phyloP scores from a whole-genome alignment of 2,888 invertebrate species.

The Trichacis sp. region DNA sequence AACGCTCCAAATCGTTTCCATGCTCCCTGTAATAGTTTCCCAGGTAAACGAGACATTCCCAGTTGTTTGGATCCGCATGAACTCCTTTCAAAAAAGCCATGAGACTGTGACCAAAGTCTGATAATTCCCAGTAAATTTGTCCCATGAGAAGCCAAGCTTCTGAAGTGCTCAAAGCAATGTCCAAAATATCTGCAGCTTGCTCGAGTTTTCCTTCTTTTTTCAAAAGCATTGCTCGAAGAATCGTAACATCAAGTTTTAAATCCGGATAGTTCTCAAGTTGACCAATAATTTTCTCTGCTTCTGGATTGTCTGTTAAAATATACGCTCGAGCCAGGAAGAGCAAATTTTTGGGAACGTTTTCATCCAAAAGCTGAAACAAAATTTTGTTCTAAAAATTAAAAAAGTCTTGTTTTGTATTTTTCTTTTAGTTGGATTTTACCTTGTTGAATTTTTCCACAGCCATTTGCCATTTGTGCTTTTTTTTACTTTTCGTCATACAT shows the following conservation, averaged over 20 bases:
- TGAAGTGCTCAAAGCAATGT: slow-evolving; percentile 68
- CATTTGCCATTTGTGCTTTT: slow-evolving; percentile 70
- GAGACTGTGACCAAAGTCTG: slow-evolving; percentile 74
- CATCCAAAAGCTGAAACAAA: slow-evolving; percentile 47
- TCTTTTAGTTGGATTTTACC: no score
- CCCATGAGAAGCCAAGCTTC: slow-evolving; percentile 75
- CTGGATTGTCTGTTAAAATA: slow-evolving; percentile 66
- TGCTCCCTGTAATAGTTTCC: slow-evolving; percentile 80
- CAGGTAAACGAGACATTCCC: slow-evolving; percentile 80
- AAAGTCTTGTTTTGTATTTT: no score
- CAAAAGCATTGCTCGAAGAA: slow-evolving; percentile 71
- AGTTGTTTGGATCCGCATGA: slow-evolving; percentile 79
- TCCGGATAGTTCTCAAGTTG: slow-evolving; percentile 57
- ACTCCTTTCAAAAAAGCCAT: slow-evolving; percentile 75
- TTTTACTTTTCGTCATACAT: slow-evolving; percentile 66
- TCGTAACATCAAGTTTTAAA: slow-evolving; percentile 51
- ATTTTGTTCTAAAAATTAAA: no score
- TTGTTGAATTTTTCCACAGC: slow-evolving; percentile 62
- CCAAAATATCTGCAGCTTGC: slow-evolving; percentile 73
- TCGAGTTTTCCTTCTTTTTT: slow-evolving; percentile 70
- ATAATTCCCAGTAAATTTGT: slow-evolving; percentile 73
- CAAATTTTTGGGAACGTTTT: slow-evolving; percentile 46
- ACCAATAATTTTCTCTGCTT: slow-evolving; percentile 62
- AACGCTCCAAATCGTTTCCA: slow-evolving; percentile 77
- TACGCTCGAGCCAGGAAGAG: slow-evolving; percentile 62